Percentiles rank a stretch among this genome's conserved stretches.
These are phyloP conservation scores for Corticium candelabrum DNA, from an alignment of 37 sponge, comb jelly and placozoan genomes.

Conservation along the genomic window DNA sequence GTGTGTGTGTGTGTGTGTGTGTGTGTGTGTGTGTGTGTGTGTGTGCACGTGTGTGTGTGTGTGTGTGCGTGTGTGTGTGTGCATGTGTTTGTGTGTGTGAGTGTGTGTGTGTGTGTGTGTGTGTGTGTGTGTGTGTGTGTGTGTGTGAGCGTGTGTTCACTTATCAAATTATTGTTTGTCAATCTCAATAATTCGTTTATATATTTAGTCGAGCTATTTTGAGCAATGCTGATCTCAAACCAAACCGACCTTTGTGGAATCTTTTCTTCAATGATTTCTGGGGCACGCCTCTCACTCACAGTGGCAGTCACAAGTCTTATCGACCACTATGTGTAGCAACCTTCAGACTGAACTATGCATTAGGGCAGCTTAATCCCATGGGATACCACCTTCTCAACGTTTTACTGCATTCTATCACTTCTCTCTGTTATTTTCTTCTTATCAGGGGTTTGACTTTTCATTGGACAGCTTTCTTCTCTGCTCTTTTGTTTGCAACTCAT, in stretches of 20 bases:
- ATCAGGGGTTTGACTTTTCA: not conserved
- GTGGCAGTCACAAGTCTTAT: constrained; percentile 79
- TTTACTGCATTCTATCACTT: constrained; percentile 38
- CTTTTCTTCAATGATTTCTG: constrained; percentile 80
- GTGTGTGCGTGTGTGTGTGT: no score
- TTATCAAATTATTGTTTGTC: no score
- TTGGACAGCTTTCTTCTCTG: constrained; percentile 8
- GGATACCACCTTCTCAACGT: constrained; percentile 71
- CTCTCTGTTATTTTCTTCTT: constrained; percentile 23
- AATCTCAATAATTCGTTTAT: no score
- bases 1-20: no score
- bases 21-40: no score
- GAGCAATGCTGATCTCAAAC: constrained; percentile 30
- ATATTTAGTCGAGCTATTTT: constrained; percentile 59
- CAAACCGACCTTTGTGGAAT: constrained; percentile 21
- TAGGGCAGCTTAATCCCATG: constrained; percentile 45
- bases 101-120: no score
- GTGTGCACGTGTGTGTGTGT: no score
- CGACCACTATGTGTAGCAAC: constrained; percentile 63
- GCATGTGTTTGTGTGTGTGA: no score
- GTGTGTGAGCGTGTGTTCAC: no score
- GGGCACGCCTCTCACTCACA: constrained; percentile 62
- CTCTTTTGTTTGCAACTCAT: constrained; percentile 61
- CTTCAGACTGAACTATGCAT: constrained; percentile 44
- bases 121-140: no score